Evolutionary conservation across 2,888 invertebrate genomes (phyloP), one percentile per base, ranked within the genome.

Genomic region (Tineola bisselliella): DNA sequence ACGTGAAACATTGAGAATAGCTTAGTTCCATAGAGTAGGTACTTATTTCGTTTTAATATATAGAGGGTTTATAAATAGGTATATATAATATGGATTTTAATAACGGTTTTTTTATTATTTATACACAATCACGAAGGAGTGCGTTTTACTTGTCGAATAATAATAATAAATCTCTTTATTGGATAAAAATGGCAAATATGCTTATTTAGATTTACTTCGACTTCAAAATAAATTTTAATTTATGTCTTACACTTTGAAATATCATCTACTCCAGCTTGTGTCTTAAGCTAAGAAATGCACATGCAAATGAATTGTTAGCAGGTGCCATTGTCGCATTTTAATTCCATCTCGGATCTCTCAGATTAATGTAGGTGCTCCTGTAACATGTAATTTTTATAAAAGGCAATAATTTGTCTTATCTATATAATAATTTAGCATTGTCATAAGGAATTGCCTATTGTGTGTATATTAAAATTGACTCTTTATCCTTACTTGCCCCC

Each of bases 401-500:
- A 25, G 6, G 25, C 25, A 25, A 6, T 25, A 38, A 48, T 15
- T 48, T 48, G 48, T 5, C 48, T 5, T 17, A 48, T 48, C 48
- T 48, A 48, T n/a, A 48, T 15, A 6, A n/a, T 15, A 15, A 17
- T 17, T 48, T 15, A 10, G 6, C 48, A 3, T 48, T 15, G 17
- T 48, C 2, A 15, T 54, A 18, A 19, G 3, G 54, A 54, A 6
- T 25, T 54, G 25, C 25, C 18, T 54, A 54, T 54, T 54, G 75
- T 69, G 75, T 69, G 72, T 74, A 79, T 73, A 80, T 79, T 81
- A 79, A 78, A 77, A 60, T n/a, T 18, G 71, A 75, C 73, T 75
- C 76, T 80, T 81, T 79, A 83, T 79, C 79, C 71, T 72, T 75
- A 73, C 73, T 79, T 80, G 77, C 71, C 79, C 81, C 77, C 84